Percentiles rank a stretch among this genome's conserved stretches.
These are phyloP conservation scores for Silurus meridionalis DNA, from an alignment of 2,113 vertebrate genomes.

Conservation along the genomic window DNA sequence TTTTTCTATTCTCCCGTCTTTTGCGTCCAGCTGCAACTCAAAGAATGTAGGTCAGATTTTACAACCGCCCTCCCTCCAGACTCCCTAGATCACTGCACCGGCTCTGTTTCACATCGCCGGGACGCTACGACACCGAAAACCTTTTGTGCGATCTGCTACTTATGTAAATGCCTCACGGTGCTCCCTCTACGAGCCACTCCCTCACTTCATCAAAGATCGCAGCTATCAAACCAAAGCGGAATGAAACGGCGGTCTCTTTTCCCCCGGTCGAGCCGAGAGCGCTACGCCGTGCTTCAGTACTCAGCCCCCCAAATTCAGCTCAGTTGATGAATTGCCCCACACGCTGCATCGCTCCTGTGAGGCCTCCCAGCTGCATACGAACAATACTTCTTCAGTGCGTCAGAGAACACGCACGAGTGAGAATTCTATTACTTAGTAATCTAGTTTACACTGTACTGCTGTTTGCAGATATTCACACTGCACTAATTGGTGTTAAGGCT, in stretches of 20 bases:
- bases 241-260: not conserved
- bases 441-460: not conserved
- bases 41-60: not conserved
- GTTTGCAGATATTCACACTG: not conserved
- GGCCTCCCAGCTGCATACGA: not conserved
- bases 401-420: not conserved
- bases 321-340: not conserved
- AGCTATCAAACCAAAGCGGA: not conserved
- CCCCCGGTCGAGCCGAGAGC: not conserved
- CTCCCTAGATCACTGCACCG: not conserved
- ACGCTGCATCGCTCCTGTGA: not conserved
- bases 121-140: not conserved
- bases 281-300: not conserved
- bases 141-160: not conserved
- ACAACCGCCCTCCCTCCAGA: not conserved
- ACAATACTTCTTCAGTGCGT: not conserved
- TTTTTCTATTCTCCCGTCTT: not conserved
- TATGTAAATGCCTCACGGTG: not conserved
- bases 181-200: not conserved
- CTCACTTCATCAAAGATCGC: not conserved
- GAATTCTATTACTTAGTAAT: not conserved
- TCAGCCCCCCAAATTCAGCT: not conserved
- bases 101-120: not conserved
- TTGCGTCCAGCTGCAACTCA: not conserved
- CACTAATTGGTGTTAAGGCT: not conserved